Base-by-base conservation (phyloP, 2,888 invertebrate species). In the Siphlonurus alternatus region DNA sequence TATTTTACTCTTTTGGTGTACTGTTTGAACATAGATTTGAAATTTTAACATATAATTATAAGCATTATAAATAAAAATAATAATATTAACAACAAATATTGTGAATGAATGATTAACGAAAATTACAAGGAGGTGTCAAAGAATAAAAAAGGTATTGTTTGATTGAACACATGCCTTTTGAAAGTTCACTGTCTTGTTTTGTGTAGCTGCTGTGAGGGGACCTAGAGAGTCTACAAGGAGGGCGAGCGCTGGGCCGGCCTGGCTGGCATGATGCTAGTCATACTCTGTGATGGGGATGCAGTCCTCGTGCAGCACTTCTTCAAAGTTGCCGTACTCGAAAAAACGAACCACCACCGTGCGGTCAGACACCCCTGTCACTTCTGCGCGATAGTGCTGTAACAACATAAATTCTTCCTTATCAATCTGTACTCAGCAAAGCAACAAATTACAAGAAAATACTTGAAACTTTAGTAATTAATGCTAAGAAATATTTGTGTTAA, bases 241-340 rank as follows among this genome's bases (percentile, higher is more conserved):
- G 19, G 19, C 38, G 25, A 19, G 23, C 22, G 65, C 66, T 66
- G 64, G 70, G 71, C 5, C 38, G 15, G 38, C 38, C 7, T 15
- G 5, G 38, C 38, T 15, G 7, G 56, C 56, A 7, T 10, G 15
- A 5, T 7, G 56, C 56, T 56, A 56, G 56, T 56, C 56, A 20
- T 56, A 56, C 68, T 71, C 70, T 61, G 79, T 78, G 64, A 82
- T 74, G 2, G 91, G 89, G 73, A 88, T 80, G 73, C 93, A 89
- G 75, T 93, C 92, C 18, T 81, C 79, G 73, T 89, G 86, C 23
- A 90, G 79, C 22, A 94, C 89, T 77, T 93, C 93, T 74, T 94
- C 93, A 69, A 88, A 87, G 75, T 94, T 93, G 59, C 91, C 90
- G 74, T 93, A 94, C 63, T 89, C 92, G 71, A 87, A 81, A 75